A percentile compares a stretch with the other conserved stretches of the same genome.
Conservation (phyloP, 1,140 invertebrate species). For the Globodera rostochiensis region DNA sequence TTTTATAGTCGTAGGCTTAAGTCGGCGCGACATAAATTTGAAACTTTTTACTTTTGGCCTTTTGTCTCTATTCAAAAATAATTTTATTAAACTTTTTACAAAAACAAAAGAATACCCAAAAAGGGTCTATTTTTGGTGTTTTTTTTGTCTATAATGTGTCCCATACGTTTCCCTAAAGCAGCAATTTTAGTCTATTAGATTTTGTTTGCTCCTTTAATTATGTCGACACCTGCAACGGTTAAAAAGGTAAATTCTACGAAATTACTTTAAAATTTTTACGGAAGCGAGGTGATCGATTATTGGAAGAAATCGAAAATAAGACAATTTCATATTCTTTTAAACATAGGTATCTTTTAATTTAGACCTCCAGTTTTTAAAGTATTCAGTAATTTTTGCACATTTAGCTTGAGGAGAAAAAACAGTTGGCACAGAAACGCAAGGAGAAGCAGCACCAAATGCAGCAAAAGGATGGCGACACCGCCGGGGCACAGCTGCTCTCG, state of each 20-base stretch:
- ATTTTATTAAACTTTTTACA: too few relatives aligned
- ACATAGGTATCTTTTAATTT: not conserved
- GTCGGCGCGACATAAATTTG: too few relatives aligned
- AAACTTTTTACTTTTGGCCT: too few relatives aligned
- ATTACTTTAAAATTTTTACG: not conserved
- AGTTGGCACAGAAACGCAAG: conserved; percentile 15
- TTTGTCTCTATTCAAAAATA: too few relatives aligned
- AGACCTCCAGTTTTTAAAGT: not conserved
- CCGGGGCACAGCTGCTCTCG: conserved; percentile 10
- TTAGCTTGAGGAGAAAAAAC: conserved; percentile 25
- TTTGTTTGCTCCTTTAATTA: not conserved
- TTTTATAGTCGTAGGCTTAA: too few relatives aligned
- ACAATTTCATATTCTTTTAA: too few relatives aligned
- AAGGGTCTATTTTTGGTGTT: too few relatives aligned
- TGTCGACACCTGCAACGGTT: conserved; percentile 27
- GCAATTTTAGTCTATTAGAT: not conserved
- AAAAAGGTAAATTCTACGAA: conserved; percentile 16
- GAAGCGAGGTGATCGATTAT: too few relatives aligned
- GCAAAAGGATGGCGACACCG: not conserved
- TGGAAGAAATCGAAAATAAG: too few relatives aligned
- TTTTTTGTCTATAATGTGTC: too few relatives aligned
- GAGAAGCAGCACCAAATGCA: not conserved
- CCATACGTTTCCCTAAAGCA: too few relatives aligned
- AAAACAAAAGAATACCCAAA: too few relatives aligned
- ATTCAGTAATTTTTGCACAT: not conserved